phyloP scores from a whole-genome alignment of 2,113 vertebrate species.

The Mesembrinibis cayennensis region DNA sequence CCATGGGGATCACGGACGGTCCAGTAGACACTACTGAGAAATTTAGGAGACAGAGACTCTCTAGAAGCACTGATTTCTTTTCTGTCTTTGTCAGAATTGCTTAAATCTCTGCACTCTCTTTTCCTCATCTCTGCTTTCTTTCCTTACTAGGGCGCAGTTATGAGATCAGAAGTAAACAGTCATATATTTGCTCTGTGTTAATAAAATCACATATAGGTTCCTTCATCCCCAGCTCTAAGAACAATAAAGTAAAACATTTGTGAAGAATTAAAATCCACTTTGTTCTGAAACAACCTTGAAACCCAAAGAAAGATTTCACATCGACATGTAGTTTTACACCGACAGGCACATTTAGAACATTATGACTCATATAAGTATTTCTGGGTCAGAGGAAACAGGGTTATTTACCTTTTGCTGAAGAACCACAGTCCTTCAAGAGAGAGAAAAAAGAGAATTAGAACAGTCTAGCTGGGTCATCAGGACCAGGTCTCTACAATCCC shows the following conservation, averaged over 20 bases:
- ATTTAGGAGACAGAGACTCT: conserved; percentile 41
- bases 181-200: conserved; percentile 11
- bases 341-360: conserved; percentile 61
- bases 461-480: conserved; percentile 13
- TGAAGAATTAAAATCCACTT: conserved; percentile 37
- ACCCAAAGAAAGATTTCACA: conserved; percentile 44
- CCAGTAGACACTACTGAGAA: neutral
- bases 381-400: conserved; percentile 59
- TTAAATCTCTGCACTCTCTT: conserved; percentile 15
- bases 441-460: neutral
- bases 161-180: conserved; percentile 28
- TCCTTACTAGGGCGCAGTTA: neutral
- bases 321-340: conserved; percentile 45
- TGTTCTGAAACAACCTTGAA: conserved; percentile 52
- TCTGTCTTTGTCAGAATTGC: conserved; percentile 23
- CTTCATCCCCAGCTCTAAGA: neutral
- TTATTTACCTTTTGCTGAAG: conserved; percentile 65
- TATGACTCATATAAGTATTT: conserved; percentile 63
- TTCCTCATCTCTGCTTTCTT: neutral
- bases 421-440: conserved; percentile 1
- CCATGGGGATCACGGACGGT: neutral
- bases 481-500: neutral
- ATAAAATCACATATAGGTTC: neutral
- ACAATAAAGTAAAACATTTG: conserved; percentile 38
- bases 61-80: neutral